Conservation (phyloP, 2,797 vertebrate genomes). For the Syngnathus acus region DNA sequence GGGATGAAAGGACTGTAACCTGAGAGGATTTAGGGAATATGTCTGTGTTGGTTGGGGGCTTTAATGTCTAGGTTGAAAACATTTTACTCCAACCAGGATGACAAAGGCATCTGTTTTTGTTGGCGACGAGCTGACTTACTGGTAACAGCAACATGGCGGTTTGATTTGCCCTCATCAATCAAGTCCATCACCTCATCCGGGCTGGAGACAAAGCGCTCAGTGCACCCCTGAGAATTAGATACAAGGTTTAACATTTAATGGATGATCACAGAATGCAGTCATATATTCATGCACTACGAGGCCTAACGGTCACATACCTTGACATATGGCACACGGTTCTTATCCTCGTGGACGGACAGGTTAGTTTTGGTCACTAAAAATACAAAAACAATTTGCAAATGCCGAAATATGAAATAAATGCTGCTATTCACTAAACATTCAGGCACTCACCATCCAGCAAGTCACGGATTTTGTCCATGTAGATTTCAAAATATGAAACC, state of each 20-base stretch:
- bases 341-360: slow-evolving; percentile 94
- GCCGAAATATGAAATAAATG: neutral
- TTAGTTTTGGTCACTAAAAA: slow-evolving; percentile 92
- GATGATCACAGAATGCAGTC: neutral
- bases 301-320: slow-evolving; percentile 71
- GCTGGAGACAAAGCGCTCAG: slow-evolving; percentile 96
- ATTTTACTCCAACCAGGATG: too few species aligned
- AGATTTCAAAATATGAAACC: slow-evolving; percentile 98
- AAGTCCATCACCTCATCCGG: slow-evolving; percentile 97
- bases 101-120: neutral
- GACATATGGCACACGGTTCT: slow-evolving; percentile 94
- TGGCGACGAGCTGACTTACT: slow-evolving; percentile 70
- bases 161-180: slow-evolving; percentile 92
- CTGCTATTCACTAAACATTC: neutral
- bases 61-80: too few species aligned
- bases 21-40: too few species aligned
- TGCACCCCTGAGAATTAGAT: slow-evolving; percentile 77
- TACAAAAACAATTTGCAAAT: slow-evolving; percentile 1
- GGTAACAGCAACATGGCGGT: slow-evolving; percentile 92
- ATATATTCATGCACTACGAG: neutral
- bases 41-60: too few species aligned
- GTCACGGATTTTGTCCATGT: slow-evolving; percentile 96
- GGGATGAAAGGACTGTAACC: too few species aligned
- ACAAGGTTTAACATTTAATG: neutral
- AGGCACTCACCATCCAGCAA: slow-evolving; percentile 84